Percentiles rank a stretch among this genome's conserved stretches.
Evolutionary conservation across 2,797 vertebrate genomes (phyloP).

Genomic region (Carduelis carduelis): DNA sequence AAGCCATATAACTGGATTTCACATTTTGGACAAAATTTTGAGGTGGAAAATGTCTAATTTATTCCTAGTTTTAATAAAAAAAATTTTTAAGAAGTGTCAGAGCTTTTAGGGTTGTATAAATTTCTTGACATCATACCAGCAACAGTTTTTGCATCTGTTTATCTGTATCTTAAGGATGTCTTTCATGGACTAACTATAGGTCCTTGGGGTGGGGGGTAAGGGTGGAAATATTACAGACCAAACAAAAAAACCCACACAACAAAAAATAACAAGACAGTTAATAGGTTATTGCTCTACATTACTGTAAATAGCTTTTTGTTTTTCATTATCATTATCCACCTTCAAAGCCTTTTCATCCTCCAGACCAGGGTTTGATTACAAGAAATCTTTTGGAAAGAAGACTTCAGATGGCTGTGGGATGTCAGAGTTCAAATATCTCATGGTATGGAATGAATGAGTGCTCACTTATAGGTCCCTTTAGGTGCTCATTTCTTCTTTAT

Average conservation of each 20-base stretch:
- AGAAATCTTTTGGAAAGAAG: neutral
- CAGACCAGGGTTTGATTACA: neutral
- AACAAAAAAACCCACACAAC: too few relatives aligned
- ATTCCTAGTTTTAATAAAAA: neutral
- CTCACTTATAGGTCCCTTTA: neutral
- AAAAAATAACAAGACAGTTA: rapidly evolving
- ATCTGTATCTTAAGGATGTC: neutral
- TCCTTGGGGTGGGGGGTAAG: neutral
- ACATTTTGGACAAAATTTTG: neutral
- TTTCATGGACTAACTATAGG: neutral
- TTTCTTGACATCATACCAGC: neutral
- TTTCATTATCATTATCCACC: neutral
- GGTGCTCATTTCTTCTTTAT: neutral
- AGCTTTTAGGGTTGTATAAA: neutral
- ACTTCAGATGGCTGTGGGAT: neutral
- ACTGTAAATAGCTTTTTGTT: neutral
- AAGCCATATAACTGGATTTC: neutral
- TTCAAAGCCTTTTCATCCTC: neutral
- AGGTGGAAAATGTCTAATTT: neutral
- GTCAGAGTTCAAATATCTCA: neutral
- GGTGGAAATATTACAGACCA: neutral
- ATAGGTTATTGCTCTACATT: neutral
- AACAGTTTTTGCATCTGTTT: neutral
- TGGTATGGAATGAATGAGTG: neutral
- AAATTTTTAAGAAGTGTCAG: neutral